These are phyloP conservation scores for Drosophila kurseongensis DNA, from an alignment of 1,140 invertebrate species.

Conservation along the genomic window DNA sequence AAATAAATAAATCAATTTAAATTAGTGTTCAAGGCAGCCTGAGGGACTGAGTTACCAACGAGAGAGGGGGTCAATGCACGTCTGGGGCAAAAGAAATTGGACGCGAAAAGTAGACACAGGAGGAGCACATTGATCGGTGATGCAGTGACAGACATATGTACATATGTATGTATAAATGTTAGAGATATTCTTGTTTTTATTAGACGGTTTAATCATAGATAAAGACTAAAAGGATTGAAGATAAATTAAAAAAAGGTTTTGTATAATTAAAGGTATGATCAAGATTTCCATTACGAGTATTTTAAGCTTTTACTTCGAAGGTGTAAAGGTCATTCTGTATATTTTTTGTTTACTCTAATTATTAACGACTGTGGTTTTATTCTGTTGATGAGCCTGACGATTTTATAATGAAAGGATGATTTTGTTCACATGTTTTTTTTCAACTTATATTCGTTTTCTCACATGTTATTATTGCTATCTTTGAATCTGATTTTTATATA, in stretches of 20 bases:
- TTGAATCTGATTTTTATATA: no score
- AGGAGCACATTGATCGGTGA: background rate
- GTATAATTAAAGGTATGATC: no score
- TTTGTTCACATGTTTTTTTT: background rate
- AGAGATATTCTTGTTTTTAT: no score
- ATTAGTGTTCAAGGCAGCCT: constrained; percentile 52
- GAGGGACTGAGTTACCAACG: constrained; percentile 25
- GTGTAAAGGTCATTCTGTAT: background rate
- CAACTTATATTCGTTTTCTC: no score
- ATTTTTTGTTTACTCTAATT: background rate
- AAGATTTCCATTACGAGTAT: no score
- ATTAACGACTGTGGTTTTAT: background rate
- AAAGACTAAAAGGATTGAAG: no score
- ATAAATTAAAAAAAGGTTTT: no score
- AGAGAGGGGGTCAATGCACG: constrained; percentile 31
- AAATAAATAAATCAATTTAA: constrained; percentile 40
- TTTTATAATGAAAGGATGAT: background rate
- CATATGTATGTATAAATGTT: no score
- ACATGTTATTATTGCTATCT: no score
- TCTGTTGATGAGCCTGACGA: background rate
- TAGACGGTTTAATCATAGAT: no score
- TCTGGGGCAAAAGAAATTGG: constrained; percentile 7
- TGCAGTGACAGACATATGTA: no score
- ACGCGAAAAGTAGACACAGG: background rate
- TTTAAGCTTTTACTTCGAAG: background rate